Conservation (phyloP, 53 echinoderm and acorn worm genomes). For the Apostichopus leukothele region DNA sequence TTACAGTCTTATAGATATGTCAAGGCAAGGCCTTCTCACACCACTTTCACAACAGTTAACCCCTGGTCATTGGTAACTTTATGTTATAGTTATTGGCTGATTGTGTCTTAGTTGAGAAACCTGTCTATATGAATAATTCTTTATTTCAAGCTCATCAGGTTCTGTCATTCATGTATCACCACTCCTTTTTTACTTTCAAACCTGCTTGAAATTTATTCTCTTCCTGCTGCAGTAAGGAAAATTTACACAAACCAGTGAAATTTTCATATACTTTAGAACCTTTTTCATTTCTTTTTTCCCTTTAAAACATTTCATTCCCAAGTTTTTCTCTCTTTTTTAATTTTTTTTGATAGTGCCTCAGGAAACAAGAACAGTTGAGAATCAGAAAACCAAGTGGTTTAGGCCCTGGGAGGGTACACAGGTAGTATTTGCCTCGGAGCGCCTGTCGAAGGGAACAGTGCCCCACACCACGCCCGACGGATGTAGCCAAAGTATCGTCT, state of each 20-base stretch:
- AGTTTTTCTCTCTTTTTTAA: not conserved
- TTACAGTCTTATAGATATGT: too few species aligned
- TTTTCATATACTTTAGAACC: not conserved
- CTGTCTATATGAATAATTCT: too few species aligned
- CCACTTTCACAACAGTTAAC: too few species aligned
- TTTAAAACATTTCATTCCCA: not conserved
- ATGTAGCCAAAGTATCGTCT: conserved; percentile 76
- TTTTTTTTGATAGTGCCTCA: conserved; percentile 63
- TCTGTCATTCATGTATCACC: too few species aligned
- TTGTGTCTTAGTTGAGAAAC: too few species aligned
- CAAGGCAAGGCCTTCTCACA: too few species aligned
- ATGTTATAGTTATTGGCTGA: too few species aligned
- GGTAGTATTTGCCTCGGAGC: conserved; percentile 88
- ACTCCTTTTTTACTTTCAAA: too few species aligned
- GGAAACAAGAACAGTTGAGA: conserved; percentile 77
- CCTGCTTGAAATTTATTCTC: too few species aligned
- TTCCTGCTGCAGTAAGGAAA: not conserved
- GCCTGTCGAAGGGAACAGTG: conserved; percentile 83
- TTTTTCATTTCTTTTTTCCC: not conserved
- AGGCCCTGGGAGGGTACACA: conserved; percentile 83
- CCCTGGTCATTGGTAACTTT: too few species aligned
- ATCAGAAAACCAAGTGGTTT: conserved; percentile 86
- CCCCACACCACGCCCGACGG: conserved; percentile 93
- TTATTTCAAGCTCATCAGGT: too few species aligned
- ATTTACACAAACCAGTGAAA: not conserved